Evolutionary conservation across 2,888 invertebrate species (phyloP).

Genomic region (Andrena dorsata): DNA sequence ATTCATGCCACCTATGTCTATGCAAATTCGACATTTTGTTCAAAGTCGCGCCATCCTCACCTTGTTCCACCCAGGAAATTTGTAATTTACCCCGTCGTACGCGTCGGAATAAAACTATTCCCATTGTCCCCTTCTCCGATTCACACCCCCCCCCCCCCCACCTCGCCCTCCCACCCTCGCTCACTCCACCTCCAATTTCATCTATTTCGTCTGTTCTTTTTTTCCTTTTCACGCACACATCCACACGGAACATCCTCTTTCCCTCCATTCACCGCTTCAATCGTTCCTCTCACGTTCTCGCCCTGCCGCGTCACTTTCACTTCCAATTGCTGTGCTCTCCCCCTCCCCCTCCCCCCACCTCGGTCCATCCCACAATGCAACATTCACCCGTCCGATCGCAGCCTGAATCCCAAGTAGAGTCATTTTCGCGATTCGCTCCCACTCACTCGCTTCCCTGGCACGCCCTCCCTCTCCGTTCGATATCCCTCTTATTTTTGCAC

Average conservation of each 20-base stretch:
- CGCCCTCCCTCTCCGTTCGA: not conserved
- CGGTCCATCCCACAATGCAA: not conserved
- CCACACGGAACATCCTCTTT: not conserved
- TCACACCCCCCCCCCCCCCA: not conserved
- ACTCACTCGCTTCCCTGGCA: conserved; percentile 13
- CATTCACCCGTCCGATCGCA: conserved; percentile 31
- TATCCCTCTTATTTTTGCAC: conserved; percentile 27
- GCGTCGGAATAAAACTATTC: conserved; percentile 13
- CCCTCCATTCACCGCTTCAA: conserved; percentile 8
- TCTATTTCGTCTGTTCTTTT: conserved; percentile 2
- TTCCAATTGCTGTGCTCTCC: conserved; percentile 1
- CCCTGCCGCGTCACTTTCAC: conserved; percentile 46
- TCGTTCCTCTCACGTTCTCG: conserved; percentile 44
- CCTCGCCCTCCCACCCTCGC: not conserved
- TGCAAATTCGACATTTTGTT: conserved; percentile 3
- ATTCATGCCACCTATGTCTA: conserved; percentile 11
- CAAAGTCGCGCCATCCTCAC: not conserved
- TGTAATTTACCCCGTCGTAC: conserved; percentile 1
- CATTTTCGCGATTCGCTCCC: conserved; percentile 15
- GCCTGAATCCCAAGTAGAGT: conserved; percentile 18
- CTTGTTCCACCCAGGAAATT: conserved; percentile 13
- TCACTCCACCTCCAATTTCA: conserved; percentile 14
- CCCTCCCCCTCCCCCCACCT: not conserved
- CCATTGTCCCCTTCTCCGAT: not conserved
- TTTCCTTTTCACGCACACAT: not conserved